Evolutionary conservation across 2,888 invertebrate species (phyloP), one percentile per base, ranked within the genome.

Genomic region (Caenorhabditis virilis): DNA sequence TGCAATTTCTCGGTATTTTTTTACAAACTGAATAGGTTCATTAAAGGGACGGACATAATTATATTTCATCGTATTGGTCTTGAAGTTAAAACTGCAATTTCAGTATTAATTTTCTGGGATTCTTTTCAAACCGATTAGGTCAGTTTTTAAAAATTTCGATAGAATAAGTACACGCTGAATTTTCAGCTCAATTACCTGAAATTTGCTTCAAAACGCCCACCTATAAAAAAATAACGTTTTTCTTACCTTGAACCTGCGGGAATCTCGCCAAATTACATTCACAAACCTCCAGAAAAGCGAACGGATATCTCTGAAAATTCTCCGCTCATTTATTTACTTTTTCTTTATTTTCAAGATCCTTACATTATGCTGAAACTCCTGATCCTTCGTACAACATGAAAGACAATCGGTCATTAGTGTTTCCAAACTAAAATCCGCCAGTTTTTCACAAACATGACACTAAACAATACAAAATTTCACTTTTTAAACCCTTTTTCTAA

Each of bases 181-280:
- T n/a, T n/a, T n/a, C n/a, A n/a, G n/a, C n/a, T n/a, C n/a, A n/a
- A n/a, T n/a, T n/a, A n/a, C n/a, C n/a, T n/a, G n/a, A n/a, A n/a
- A n/a, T n/a, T n/a, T n/a, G n/a, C n/a, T n/a, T 2, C 18, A 15
- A 48, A 22, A 38, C 20, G n/a, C 1, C 18, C 16, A 25, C 25
- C 30, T 26, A 15, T 48, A 41, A 36, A 54, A 42, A 41, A 23
- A 41, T 36, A 9, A 30, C 16, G n/a, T n/a, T n/a, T n/a, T n/a
- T n/a, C n/a, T n/a, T n/a, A 71, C 71, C 71, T 61, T 74, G 74
- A 46, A 62, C 54, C 26, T 74, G 74, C n/a, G 74, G 74, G 67
- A 74, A 74, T 7, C 93, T 91, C 60, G 93, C 93, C 87, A 97
- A 93, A 87, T 97, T 97, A 86, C 97, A 98, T 49, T 94, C 94